phyloP scores from a whole-genome alignment of 2,797 vertebrate species.

The Danio kyathit region DNA sequence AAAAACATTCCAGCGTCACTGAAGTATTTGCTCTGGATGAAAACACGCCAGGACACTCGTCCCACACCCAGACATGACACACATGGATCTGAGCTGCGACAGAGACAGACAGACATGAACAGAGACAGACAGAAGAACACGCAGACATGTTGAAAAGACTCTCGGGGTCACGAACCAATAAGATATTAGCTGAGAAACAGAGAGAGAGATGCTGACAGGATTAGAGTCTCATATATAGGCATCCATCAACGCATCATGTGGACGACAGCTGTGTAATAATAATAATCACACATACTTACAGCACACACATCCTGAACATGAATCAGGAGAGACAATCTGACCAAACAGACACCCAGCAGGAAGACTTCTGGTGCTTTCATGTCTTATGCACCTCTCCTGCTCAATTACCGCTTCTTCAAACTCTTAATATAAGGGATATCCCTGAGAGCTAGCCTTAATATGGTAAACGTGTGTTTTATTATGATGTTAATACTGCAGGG shows the following conservation, averaged over 20 bases:
- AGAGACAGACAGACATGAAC: constrained; percentile 67
- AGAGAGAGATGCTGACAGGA: constrained; percentile 39
- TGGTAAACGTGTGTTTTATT: background rate
- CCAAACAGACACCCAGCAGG: background rate
- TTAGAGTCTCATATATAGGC: constrained; percentile 52
- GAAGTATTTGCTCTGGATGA: background rate
- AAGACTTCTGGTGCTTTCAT: constrained; percentile 24
- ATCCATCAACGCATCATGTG: constrained; percentile 66
- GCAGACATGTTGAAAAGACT: constrained; percentile 26
- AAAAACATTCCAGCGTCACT: constrained; percentile 27
- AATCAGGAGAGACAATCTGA: constrained; percentile 21
- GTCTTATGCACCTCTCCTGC: background rate
- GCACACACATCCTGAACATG: constrained; percentile 36
- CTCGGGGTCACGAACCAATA: constrained; percentile 47
- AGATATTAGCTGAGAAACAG: constrained; percentile 51
- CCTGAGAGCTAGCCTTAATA: background rate
- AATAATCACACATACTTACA: constrained; percentile 44
- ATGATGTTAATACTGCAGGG: background rate
- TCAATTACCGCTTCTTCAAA: background rate
- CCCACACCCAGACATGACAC: constrained; percentile 42
- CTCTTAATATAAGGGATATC: background rate
- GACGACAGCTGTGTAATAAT: constrained; percentile 68
- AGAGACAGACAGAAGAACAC: constrained; percentile 32
- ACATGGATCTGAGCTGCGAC: constrained; percentile 13
- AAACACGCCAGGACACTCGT: constrained; percentile 7